Evolutionary conservation across 2,888 invertebrate genomes (phyloP).

Genomic region (Nephrotoma flavescens): DNA sequence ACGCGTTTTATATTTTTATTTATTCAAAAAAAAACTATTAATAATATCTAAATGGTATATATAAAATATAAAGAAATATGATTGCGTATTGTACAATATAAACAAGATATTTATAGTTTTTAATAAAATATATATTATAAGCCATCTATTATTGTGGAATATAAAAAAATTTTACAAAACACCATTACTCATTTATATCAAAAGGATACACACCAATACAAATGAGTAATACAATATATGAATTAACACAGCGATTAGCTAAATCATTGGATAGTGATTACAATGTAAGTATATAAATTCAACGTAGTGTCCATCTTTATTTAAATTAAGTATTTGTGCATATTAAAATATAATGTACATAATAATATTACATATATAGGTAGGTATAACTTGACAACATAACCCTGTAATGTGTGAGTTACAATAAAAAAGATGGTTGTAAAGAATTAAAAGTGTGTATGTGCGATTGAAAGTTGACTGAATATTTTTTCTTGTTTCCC

Average conservation of each 20-base stretch:
- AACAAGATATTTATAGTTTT: background rate
- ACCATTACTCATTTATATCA: background rate
- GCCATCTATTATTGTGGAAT: background rate
- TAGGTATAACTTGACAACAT: background rate
- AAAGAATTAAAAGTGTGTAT: background rate
- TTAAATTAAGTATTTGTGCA: background rate
- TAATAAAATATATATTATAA: background rate
- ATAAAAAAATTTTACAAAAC: background rate
- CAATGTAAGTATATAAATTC: constrained; percentile 65
- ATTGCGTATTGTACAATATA: background rate
- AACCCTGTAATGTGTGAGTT: background rate
- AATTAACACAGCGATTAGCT: constrained; percentile 91
- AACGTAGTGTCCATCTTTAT: background rate
- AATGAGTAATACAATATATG: constrained; percentile 42
- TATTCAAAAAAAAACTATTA: background rate
- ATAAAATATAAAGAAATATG: background rate
- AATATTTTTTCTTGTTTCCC: background rate
- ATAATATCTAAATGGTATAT: background rate
- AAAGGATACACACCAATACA: constrained; percentile 27
- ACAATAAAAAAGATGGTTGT: background rate
- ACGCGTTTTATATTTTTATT: constrained; percentile 13
- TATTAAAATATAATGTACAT: too few relatives aligned
- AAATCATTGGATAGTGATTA: constrained; percentile 93
- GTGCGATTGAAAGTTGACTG: background rate
- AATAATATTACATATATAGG: too few relatives aligned